Percentiles rank a stretch among this genome's conserved stretches.
These are phyloP conservation scores for Drosophila merina DNA, from an alignment of 2,888 invertebrate genomes.

Conservation along the genomic window DNA sequence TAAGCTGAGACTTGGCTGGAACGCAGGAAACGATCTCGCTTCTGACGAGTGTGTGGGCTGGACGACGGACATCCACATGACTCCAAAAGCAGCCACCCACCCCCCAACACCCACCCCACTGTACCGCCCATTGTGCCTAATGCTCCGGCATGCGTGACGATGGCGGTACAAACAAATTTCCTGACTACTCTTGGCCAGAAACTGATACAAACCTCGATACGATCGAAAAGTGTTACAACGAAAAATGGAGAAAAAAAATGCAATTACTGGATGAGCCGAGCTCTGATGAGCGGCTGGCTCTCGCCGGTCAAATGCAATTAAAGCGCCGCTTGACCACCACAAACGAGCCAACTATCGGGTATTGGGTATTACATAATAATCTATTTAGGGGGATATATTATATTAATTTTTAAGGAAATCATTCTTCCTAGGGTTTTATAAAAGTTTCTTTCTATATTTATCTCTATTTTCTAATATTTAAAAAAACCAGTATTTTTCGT, in stretches of 20 bases:
- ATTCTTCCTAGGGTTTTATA: too few species aligned
- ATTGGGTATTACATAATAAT: constrained; percentile 17
- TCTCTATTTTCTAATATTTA: too few species aligned
- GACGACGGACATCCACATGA: constrained; percentile 7
- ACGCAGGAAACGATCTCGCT: constrained; percentile 12
- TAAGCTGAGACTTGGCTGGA: background rate
- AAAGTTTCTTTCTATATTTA: too few species aligned
- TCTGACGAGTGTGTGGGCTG: constrained; percentile 15
- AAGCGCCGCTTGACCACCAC: constrained; percentile 47
- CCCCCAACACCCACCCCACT: constrained; percentile 1
- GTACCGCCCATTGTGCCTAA: constrained; percentile 70
- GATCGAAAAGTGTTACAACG: constrained; percentile 55
- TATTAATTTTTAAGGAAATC: background rate
- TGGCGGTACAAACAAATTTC: constrained; percentile 74
- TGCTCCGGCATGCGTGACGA: constrained; percentile 81
- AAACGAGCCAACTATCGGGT: constrained; percentile 9
- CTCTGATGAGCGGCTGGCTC: constrained; percentile 30
- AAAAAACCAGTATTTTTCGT: too few species aligned
- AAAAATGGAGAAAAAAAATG: constrained; percentile 24
- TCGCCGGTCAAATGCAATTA: constrained; percentile 68
- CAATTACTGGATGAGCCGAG: constrained; percentile 58
- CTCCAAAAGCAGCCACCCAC: constrained; percentile 1
- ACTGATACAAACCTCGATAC: constrained; percentile 32
- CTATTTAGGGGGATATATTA: background rate
- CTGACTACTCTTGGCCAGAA: constrained; percentile 61